Conservation (phyloP, 2,113 vertebrate genomes). For the Asarcornis scutulata region DNA sequence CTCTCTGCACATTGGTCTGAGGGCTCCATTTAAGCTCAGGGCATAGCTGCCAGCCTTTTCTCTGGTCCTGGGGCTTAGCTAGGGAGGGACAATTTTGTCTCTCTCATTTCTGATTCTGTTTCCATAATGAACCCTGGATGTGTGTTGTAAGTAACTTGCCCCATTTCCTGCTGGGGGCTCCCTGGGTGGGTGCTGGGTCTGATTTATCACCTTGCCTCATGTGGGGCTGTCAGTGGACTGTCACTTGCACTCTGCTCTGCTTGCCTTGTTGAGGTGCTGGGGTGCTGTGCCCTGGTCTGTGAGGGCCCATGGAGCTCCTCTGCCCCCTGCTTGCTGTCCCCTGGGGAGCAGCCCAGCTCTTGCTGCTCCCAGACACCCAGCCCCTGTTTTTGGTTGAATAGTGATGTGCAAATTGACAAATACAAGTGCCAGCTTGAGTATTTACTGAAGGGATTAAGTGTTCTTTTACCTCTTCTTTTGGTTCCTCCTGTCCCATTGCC, state of each 20-base stretch:
- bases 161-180: not conserved
- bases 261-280: not conserved
- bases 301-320: not conserved
- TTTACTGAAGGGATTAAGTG: constrained; percentile 27
- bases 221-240: not conserved
- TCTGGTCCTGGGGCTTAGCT: not conserved
- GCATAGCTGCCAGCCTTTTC: not conserved
- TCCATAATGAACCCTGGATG: no score
- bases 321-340: not conserved
- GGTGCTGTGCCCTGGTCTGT: not conserved
- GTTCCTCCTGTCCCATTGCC: constrained; percentile 2
- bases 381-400: not conserved
- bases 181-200: not conserved
- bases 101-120: no score
- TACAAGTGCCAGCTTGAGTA: not conserved
- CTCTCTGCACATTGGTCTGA: not conserved
- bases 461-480: not conserved
- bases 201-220: not conserved
- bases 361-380: not conserved
- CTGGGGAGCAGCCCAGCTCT: not conserved
- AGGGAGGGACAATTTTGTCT: not conserved
- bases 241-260: not conserved
- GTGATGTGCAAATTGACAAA: not conserved
- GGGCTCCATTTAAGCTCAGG: not conserved
- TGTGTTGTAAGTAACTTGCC: not conserved